Percentiles rank a stretch among this genome's conserved stretches.
Evolutionary conservation across 2,797 vertebrate genomes (phyloP).

Genomic region (Nothura maculosa): DNA sequence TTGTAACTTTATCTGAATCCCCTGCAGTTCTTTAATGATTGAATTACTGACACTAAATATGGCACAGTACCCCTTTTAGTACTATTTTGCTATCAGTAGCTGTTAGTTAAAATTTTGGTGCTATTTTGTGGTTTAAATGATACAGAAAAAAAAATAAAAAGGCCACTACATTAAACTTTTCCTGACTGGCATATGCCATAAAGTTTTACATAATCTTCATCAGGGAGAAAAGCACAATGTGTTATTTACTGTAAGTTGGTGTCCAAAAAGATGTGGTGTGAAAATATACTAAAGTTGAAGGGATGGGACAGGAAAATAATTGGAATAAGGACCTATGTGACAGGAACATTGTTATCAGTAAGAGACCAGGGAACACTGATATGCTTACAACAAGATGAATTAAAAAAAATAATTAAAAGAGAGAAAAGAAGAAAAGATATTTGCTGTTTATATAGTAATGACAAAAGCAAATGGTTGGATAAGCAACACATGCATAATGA

Average conservation of each 20-base stretch:
- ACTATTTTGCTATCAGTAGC: background rate
- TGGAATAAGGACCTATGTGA: background rate
- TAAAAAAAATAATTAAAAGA: background rate
- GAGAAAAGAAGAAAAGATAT: background rate
- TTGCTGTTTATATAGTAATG: background rate
- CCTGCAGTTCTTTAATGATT: background rate
- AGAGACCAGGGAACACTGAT: rapidly evolving
- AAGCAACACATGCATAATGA: background rate
- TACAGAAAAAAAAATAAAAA: background rate
- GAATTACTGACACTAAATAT: background rate
- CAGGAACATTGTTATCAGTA: background rate
- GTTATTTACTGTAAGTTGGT: background rate
- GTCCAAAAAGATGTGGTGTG: background rate
- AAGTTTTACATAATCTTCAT: constrained; percentile 3
- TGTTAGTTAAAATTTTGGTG: background rate
- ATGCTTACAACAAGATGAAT: background rate
- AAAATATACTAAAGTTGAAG: background rate
- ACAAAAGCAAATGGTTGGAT: background rate
- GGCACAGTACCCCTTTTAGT: background rate
- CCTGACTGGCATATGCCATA: background rate
- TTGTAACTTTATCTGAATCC: background rate
- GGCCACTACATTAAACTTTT: background rate
- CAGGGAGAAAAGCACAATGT: background rate
- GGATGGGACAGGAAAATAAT: background rate
- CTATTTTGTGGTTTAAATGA: background rate